Conservation (phyloP, 2,797 vertebrate genomes). For the Hipposideros larvatus region DNA sequence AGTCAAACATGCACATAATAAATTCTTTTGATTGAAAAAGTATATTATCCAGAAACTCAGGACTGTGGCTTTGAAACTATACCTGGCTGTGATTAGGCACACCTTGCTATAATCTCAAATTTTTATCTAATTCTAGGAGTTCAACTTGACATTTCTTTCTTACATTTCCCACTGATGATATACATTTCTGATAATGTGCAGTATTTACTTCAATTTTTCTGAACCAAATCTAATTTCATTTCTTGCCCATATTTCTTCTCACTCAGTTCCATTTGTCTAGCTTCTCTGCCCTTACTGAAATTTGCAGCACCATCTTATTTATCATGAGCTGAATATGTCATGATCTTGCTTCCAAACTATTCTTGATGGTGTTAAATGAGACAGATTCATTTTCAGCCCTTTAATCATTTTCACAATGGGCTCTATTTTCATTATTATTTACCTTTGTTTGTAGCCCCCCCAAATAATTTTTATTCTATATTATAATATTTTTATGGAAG, state of each 20-base stretch:
- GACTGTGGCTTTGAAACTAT: conserved; percentile 25
- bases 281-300: neutral
- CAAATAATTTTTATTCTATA: neutral
- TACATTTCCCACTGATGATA: neutral
- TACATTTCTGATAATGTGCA: conserved; percentile 40
- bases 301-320: neutral
- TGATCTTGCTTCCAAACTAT: conserved; percentile 18
- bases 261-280: neutral
- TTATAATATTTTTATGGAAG: neutral
- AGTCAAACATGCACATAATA: neutral
- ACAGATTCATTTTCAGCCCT: neutral
- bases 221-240: conserved; percentile 29
- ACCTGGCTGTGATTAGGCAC: neutral
- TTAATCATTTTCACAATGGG: neutral
- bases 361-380: conserved; percentile 31
- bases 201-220: neutral
- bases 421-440: conserved; percentile 3
- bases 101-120: conserved; percentile 11
- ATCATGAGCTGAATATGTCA: neutral
- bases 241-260: neutral
- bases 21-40: neutral
- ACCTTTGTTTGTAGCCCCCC: neutral
- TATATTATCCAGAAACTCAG: neutral
- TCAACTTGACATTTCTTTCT: conserved; percentile 41
- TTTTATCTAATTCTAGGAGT: conserved; percentile 1